Conservation (phyloP, 1,140 invertebrate species). For the Drosophila equinoxialis region DNA sequence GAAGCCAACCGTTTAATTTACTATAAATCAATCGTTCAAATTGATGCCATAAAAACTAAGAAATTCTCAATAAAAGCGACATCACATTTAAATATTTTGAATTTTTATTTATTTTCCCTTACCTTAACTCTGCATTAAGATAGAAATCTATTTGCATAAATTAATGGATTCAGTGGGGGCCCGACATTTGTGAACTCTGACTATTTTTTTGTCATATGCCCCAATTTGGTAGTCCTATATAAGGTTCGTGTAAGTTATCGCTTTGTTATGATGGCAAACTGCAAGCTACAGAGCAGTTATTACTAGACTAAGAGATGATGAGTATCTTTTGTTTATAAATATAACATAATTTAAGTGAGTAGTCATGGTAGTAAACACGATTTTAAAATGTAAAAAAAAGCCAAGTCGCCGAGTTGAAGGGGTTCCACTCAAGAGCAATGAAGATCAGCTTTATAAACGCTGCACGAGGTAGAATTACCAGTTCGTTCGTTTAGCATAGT, state of each 20-base stretch:
- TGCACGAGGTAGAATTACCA: conserved; percentile 66
- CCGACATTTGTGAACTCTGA: background rate
- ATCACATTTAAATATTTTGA: background rate
- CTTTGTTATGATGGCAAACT: background rate
- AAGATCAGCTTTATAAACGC: background rate
- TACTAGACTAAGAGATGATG: background rate
- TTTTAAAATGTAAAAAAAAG: background rate
- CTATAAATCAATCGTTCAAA: too few species aligned
- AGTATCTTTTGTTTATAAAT: background rate
- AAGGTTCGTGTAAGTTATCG: background rate
- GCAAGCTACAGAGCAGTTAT: background rate
- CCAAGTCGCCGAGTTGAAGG: background rate
- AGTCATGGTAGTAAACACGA: background rate
- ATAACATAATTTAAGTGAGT: background rate
- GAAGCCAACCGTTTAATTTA: too few species aligned
- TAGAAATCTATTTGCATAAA: background rate
- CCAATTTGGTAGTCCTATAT: background rate
- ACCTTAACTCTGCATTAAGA: too few species aligned
- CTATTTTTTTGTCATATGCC: background rate
- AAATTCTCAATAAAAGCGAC: background rate
- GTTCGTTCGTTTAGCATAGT: conserved; percentile 51
- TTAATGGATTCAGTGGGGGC: background rate
- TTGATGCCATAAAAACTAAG: background rate
- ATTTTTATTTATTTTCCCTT: background rate
- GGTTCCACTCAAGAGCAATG: conserved; percentile 1